Base-by-base conservation (phyloP, 1,140 invertebrate species). In the Antheraea mylitta region DNA sequence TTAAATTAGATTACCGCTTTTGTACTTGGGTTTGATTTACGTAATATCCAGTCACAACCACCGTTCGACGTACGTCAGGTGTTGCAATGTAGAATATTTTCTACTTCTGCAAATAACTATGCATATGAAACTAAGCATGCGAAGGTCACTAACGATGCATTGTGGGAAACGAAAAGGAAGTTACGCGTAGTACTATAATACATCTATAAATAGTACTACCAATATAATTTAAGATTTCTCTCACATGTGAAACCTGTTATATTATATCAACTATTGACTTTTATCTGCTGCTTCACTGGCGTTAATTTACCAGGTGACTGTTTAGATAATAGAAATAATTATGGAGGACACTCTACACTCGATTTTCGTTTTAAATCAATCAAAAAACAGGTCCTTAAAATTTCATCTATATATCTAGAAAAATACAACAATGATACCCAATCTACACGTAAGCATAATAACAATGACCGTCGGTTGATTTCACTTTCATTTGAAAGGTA, bases 31-130 rank as follows among this genome's bases (percentile, higher is more conserved):
- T 76, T 78, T 75, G 68, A 67, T 78, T 89, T 90, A 88, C 87
- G 85, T 85, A 91, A 89, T 86, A 69, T 74, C 74, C 82, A 87
- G 86, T 87, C 82, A 89, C 82, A 89, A 89, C 80, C 22, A 77
- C 68, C 72, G 68, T 71, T 65, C 72, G 69, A 73, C 78, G 80
- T 78, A 76, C 75, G 64, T 69, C 60, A 42, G 58, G 71, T 89
- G 78, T 82, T 77, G 85, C 82, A 85, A 89, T 73, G 72, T 75
- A 73, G 72, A 67, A 64, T 42, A 73, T 74, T 79, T 75, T 73
- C 68, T 74, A 73, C 75, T 77, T 74, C 72, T 76, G 70, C 72
- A 62, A 72, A 68, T 66, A 42, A 69, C 48, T 70, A 18, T 18
- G 53, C 18, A 59, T 70, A 61, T 59, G 30, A 18, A 65, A 19